A percentile compares a stretch with the other conserved stretches of the same genome.
phyloP scores from a whole-genome alignment of 2,113 vertebrate genomes.

The Neotoma lepida region DNA sequence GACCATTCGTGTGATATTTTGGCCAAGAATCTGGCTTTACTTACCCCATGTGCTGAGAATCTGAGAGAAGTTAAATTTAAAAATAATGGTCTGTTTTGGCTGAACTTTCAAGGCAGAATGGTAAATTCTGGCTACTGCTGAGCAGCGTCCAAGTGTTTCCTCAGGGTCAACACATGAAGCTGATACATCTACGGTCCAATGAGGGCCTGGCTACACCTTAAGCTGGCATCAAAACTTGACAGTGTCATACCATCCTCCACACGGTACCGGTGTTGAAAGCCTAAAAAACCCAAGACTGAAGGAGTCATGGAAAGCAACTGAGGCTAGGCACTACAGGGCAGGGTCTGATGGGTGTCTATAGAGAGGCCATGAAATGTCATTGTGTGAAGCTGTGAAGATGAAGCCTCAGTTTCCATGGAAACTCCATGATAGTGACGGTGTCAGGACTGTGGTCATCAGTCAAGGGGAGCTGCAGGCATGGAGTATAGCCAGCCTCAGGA shows the following conservation, averaged over 20 bases:
- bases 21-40: neutral
- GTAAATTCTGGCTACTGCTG: neutral
- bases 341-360: neutral
- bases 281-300: neutral
- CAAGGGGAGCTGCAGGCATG: neutral
- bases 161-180: neutral
- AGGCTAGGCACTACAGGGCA: neutral
- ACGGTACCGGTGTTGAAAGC: neutral
- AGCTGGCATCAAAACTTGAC: neutral
- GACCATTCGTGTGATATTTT: too few relatives aligned
- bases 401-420: neutral
- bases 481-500: neutral
- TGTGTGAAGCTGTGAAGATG: neutral
- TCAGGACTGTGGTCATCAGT: neutral
- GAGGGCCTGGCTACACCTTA: neutral
- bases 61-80: neutral
- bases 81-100: neutral
- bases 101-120: neutral
- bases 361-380: neutral
- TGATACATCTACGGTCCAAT: neutral
- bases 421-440: neutral
- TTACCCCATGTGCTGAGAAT: neutral
- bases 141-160: neutral
- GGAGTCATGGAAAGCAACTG: neutral
- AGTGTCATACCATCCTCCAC: neutral